A percentile compares a stretch with the other conserved stretches of the same genome.
Conservation (phyloP, 2,113 vertebrate genomes). For the Podocnemis expansa region DNA sequence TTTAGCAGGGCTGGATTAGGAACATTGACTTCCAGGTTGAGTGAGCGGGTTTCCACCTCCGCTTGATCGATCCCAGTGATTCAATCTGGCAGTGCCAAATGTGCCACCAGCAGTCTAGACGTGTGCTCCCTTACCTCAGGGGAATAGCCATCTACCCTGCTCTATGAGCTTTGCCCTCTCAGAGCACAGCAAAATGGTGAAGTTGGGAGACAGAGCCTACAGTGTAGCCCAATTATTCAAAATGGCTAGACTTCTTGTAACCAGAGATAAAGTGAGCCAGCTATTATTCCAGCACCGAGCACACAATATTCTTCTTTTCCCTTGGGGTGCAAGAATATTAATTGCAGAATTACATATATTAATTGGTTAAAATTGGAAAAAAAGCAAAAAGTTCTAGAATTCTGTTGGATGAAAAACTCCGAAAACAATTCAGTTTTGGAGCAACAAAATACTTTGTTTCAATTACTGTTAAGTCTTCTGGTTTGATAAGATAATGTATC, state of each 20-base stretch:
- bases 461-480: background rate
- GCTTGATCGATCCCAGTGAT: too few relatives aligned
- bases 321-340: background rate
- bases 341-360: background rate
- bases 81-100: too few relatives aligned
- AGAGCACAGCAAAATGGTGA: background rate
- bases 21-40: too few relatives aligned
- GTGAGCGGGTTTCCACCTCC: too few relatives aligned
- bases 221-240: background rate
- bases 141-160: background rate
- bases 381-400: constrained; percentile 7
- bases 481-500: too few relatives aligned
- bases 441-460: constrained; percentile 10
- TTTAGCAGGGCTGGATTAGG: too few relatives aligned
- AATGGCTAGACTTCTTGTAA: background rate
- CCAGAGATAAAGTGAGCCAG: background rate
- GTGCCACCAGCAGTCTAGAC: too few relatives aligned
- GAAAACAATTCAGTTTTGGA: constrained; percentile 16
- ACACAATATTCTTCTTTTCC: background rate
- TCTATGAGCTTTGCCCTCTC: background rate
- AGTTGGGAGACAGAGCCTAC: background rate
- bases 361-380: background rate
- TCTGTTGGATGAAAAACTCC: background rate
- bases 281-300: fast-evolving
- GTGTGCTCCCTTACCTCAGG: background rate